Evolutionary conservation across 2,797 vertebrate genomes (phyloP).

Genomic region (Tenualosa ilisha): DNA sequence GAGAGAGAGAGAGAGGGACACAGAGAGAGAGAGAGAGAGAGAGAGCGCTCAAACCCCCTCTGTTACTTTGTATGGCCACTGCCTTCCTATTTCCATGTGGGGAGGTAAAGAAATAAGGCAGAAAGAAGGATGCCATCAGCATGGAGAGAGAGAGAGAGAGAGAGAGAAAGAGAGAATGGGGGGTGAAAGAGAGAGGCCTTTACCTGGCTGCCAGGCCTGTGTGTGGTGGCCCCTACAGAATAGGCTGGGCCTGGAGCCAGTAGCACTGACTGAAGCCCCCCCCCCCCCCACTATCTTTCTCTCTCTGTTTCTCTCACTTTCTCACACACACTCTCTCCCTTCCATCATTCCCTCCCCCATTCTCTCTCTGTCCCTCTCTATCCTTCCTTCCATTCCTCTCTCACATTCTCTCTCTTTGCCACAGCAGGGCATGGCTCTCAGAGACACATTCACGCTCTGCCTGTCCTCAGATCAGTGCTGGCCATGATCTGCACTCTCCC

Average conservation of each 20-base stretch:
- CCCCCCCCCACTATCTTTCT: background rate
- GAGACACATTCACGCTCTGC: background rate
- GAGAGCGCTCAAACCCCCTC: background rate
- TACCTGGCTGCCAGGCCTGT: constrained; percentile 20
- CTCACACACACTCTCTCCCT: background rate
- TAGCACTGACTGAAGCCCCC: background rate
- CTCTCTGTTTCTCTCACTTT: background rate
- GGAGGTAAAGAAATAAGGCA: background rate
- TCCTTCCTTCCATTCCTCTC: background rate
- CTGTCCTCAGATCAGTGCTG: background rate
- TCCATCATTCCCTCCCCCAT: background rate
- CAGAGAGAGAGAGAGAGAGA: background rate
- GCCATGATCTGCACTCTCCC: background rate
- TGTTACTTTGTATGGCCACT: background rate
- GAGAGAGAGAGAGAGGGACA: background rate
- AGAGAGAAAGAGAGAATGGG: background rate
- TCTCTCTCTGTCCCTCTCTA: background rate
- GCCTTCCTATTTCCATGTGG: background rate
- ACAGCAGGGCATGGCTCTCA: background rate
- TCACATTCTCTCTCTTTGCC: background rate
- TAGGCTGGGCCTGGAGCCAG: background rate
- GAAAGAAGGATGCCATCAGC: background rate
- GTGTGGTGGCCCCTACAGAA: constrained; percentile 22
- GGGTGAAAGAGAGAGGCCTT: constrained; percentile 2
- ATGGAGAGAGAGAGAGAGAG: background rate